Base-by-base conservation (phyloP, 2,888 invertebrate genomes). In the Temnothorax unifasciatus region DNA sequence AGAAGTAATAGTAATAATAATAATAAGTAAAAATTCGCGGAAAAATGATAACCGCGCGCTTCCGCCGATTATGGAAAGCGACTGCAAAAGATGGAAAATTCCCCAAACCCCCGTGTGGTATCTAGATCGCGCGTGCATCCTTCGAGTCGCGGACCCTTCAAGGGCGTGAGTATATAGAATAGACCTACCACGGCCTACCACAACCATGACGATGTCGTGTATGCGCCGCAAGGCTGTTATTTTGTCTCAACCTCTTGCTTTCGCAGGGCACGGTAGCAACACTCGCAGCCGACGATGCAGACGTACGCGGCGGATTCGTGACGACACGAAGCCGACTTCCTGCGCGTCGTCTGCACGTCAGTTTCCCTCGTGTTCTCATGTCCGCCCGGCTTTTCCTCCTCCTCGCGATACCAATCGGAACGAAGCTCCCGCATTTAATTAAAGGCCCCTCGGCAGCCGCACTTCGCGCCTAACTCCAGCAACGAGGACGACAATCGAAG, bases 301-400 rank as follows among this genome's bases (percentile, higher is more conserved):
- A 71, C 54, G 34, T 63, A 38, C 38, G 74, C 61, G 85, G 41
- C 75, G 85, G 83, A 85, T 86, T 91, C 90, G 88, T 89, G 92
- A 91, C 92, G 92, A 91, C 92, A 91, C 88, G 91, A 89, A 87
- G 84, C 88, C 87, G 88, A 92, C 92, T 92, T 92, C 92, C 92
- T 91, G 91, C 87, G 87, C 82, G 47, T 54, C 66, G 68, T 41
- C 52, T 34, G 66, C 71, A 29, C 84, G 76, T 82, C 83, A 82
- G 86, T 91, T 91, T 91, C 90, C 91, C 87, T 89, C 87, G 85
- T 83, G 82, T 82, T 91, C 90, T 83, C 90, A 83, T 86, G 85
- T 88, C 84, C 86, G 83, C 88, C 75, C 87, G 86, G 88, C 90
- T 92, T 92, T 91, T 92, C 91, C 90, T 90, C 90, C 86, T 89